phyloP scores from a whole-genome alignment of 2,888 invertebrate genomes.

The Anoplius nigerrimus region DNA sequence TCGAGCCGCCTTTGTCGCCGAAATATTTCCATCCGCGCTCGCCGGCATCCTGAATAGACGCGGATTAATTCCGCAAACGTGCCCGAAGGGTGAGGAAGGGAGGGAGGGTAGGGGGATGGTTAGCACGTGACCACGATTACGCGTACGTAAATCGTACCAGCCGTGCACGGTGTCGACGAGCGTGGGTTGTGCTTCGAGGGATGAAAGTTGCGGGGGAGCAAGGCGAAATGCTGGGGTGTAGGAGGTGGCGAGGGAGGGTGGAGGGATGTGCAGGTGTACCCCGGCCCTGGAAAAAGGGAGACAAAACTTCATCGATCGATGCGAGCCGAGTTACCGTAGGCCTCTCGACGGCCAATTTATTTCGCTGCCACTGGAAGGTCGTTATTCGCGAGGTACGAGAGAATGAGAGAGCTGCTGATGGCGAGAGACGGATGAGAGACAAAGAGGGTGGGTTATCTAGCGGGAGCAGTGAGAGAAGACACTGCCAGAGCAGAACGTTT shows the following conservation, averaged over 20 bases:
- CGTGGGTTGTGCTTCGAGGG: neutral
- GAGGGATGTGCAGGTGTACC: constrained; percentile 15
- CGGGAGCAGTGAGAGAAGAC: neutral
- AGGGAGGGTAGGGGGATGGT: too few relatives aligned
- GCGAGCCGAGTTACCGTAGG: constrained; percentile 25
- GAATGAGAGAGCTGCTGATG: constrained; percentile 30
- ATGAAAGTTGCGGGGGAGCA: neutral
- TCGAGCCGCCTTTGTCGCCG: neutral
- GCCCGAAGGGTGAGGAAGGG: too few relatives aligned
- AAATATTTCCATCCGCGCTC: constrained; percentile 28
- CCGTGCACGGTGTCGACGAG: too few relatives aligned
- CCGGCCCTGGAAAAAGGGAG: constrained; percentile 31
- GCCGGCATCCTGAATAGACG: constrained; percentile 10
- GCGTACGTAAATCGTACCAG: constrained; percentile 5
- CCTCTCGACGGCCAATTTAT: constrained; percentile 47
- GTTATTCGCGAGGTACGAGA: constrained; percentile 35
- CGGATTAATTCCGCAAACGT: constrained; percentile 36
- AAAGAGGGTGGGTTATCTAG: neutral
- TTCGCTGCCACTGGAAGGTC: constrained; percentile 41
- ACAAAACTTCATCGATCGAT: constrained; percentile 49
- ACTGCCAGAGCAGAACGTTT: too few relatives aligned
- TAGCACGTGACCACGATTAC: constrained; percentile 5
- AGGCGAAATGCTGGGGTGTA: neutral
- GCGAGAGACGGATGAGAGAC: neutral
- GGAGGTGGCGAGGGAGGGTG: neutral